Percentiles rank a stretch among this genome's conserved stretches.
Conservation (phyloP, 2,797 vertebrate genomes). For the Pteropus rufus region DNA sequence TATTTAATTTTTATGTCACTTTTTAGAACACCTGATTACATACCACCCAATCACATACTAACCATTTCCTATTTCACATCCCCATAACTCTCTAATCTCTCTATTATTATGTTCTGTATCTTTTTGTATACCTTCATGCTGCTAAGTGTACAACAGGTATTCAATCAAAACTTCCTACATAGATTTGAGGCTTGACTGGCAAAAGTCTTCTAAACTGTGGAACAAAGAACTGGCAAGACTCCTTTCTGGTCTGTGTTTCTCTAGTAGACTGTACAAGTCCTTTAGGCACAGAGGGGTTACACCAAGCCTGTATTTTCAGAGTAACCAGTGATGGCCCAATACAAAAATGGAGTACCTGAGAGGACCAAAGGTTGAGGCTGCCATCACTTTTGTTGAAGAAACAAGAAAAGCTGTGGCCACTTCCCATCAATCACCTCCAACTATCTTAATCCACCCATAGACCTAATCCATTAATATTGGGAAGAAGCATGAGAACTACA, state of each 20-base stretch:
- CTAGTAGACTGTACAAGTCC: neutral
- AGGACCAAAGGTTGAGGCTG: neutral
- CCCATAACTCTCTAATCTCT: neutral
- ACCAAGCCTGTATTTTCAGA: neutral
- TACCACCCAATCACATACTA: neutral
- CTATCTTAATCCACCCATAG: neutral
- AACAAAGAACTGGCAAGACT: neutral
- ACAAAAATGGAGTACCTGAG: neutral
- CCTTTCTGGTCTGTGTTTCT: neutral
- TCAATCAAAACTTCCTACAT: neutral
- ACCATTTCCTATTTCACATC: neutral
- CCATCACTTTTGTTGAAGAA: neutral
- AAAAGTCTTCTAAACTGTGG: neutral
- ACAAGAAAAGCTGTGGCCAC: neutral
- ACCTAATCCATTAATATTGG: neutral
- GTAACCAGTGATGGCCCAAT: neutral
- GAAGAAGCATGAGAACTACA: no score
- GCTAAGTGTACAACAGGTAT: neutral
- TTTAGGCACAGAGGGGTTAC: neutral
- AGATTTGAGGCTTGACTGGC: neutral
- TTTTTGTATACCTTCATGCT: neutral
- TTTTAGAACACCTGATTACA: neutral
- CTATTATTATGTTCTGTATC: neutral
- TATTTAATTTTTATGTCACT: neutral
- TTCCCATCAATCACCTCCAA: neutral